These are phyloP conservation scores for Coenonympha glycerion DNA, from an alignment of 2,888 invertebrate species.

Conservation along the genomic window DNA sequence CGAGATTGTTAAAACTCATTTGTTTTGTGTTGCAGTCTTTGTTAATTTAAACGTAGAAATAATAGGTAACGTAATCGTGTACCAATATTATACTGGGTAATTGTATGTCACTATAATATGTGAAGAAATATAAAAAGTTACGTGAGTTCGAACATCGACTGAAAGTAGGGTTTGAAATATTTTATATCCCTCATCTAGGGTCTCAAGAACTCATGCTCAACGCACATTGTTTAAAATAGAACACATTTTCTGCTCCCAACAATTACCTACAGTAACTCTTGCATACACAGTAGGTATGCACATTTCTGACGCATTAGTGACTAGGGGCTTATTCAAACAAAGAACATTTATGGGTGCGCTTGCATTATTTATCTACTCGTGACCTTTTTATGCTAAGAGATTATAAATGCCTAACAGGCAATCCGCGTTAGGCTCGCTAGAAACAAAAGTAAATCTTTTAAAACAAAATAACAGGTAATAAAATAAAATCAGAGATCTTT, in stretches of 20 bases:
- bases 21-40: too few species aligned
- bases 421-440: neutral
- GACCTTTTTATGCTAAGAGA: slow-evolving; percentile 1
- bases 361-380: slow-evolving; percentile 10
- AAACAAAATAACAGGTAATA: neutral
- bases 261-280: slow-evolving; percentile 18
- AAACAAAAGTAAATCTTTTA: neutral
- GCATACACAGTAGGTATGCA: too few species aligned
- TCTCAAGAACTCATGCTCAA: neutral
- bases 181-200: neutral
- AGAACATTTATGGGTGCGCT: slow-evolving; percentile 23
- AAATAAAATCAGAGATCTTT: too few species aligned
- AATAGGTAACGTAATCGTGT: too few species aligned
- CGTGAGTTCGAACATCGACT: neutral
- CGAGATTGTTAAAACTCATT: too few species aligned
- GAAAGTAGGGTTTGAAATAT: neutral
- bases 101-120: too few species aligned
- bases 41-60: too few species aligned
- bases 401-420: neutral
- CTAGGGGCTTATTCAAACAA: slow-evolving; percentile 19
- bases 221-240: neutral
- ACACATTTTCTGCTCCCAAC: neutral
- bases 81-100: too few species aligned
- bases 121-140: too few species aligned
- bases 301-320: slow-evolving; percentile 16